Evolutionary conservation across 1,140 invertebrate genomes (phyloP).

Genomic region (Drosophila tsacasi): DNA sequence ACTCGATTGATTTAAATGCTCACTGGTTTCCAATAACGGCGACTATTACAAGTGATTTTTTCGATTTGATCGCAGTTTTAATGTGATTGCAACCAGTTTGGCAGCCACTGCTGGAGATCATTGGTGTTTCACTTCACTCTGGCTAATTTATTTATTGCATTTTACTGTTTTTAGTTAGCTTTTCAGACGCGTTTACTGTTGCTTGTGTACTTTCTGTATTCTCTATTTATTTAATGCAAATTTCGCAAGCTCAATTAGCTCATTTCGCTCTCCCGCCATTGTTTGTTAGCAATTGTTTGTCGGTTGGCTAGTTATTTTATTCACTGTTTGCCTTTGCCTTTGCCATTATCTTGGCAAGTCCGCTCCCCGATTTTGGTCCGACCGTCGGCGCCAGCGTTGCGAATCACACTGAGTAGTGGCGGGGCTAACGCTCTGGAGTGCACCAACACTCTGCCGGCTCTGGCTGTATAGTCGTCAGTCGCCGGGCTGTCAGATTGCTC

Average conservation of each 20-base stretch:
- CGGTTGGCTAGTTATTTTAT: slow-evolving; percentile 35
- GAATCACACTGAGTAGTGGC: slow-evolving; percentile 51
- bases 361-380: slow-evolving; percentile 40
- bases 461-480: slow-evolving; percentile 8
- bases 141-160: background rate
- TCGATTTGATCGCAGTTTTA: background rate
- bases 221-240: slow-evolving; percentile 41
- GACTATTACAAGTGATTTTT: background rate
- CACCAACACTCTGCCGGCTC: slow-evolving; percentile 24
- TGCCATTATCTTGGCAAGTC: slow-evolving; percentile 36
- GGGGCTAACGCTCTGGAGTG: slow-evolving; percentile 41
- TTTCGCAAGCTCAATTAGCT: slow-evolving; percentile 25
- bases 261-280: slow-evolving; percentile 51
- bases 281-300: slow-evolving; percentile 57
- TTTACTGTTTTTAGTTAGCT: slow-evolving; percentile 24
- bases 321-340: slow-evolving; percentile 18
- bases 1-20: background rate
- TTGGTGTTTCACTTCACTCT: slow-evolving; percentile 10
- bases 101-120: background rate
- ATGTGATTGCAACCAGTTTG: slow-evolving; percentile 9
- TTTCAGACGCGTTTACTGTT: slow-evolving; percentile 6
- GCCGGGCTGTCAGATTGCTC: slow-evolving; percentile 16
- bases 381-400: slow-evolving; percentile 57
- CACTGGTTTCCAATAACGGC: background rate
- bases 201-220: slow-evolving; percentile 7